Percentiles rank a stretch among this genome's conserved stretches.
Conservation (phyloP, 2,797 vertebrate genomes). For the Microctenopoma steveboyesi region DNA sequence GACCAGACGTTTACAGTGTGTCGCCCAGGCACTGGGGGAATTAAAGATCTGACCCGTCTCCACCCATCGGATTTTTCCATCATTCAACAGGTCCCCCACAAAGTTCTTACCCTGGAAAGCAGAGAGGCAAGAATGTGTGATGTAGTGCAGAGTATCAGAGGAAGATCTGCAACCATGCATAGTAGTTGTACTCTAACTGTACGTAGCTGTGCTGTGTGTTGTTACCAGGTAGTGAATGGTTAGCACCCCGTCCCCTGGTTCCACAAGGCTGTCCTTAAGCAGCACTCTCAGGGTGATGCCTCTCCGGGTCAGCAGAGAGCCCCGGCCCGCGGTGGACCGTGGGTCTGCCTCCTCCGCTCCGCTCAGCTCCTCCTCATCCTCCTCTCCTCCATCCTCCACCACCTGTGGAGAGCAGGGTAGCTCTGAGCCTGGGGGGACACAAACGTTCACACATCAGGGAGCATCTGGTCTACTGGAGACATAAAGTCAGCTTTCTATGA, state of each 20-base stretch:
- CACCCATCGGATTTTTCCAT: slow-evolving; percentile 96
- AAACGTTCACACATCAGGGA: neutral
- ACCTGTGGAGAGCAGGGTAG: slow-evolving; percentile 83
- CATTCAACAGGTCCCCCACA: slow-evolving; percentile 90
- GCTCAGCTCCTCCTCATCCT: slow-evolving; percentile 91
- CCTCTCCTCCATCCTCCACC: slow-evolving; percentile 89
- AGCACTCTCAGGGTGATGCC: slow-evolving; percentile 94
- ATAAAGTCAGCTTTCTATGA: neutral
- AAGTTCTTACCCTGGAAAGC: slow-evolving; percentile 92
- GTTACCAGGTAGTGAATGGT: slow-evolving; percentile 91
- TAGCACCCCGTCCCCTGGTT: slow-evolving; percentile 90
- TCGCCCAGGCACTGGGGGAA: slow-evolving; percentile 97
- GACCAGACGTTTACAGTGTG: slow-evolving; percentile 95
- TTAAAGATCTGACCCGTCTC: slow-evolving; percentile 96
- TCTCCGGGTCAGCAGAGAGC: slow-evolving; percentile 89
- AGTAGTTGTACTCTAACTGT: neutral
- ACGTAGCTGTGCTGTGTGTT: slow-evolving; percentile 2
- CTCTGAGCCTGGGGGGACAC: slow-evolving; percentile 80
- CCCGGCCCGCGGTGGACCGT: slow-evolving; percentile 75
- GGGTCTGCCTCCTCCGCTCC: slow-evolving; percentile 83
- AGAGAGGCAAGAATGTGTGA: too few species aligned
- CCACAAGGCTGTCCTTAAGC: slow-evolving; percentile 92
- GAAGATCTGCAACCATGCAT: too few species aligned
- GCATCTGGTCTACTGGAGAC: neutral
- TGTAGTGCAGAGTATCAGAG: neutral